These are phyloP conservation scores for Anarsia innoxiella DNA, from an alignment of 2,888 invertebrate genomes.

Conservation along the genomic window DNA sequence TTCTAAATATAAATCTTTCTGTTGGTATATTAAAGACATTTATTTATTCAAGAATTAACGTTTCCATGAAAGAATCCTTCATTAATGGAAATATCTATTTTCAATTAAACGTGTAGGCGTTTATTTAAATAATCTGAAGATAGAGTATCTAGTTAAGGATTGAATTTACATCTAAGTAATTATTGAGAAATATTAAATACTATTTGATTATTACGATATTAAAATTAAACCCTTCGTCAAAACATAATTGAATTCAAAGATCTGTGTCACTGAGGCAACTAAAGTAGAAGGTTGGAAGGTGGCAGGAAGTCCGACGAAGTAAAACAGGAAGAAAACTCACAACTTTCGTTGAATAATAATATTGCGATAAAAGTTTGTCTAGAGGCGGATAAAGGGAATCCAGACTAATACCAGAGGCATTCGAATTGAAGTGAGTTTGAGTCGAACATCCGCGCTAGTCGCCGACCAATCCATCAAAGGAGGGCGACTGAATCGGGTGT, in stretches of 20 bases:
- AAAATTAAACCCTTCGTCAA: not conserved
- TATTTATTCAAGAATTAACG: no score
- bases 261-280: conserved; percentile 36
- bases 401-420: conserved; percentile 59
- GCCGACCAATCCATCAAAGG: conserved; percentile 75
- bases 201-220: not conserved
- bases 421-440: conserved; percentile 60
- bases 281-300: conserved; percentile 9
- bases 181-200: no score
- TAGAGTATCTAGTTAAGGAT: no score
- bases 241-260: conserved; percentile 25
- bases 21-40: no score
- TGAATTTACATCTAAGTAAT: no score
- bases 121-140: no score
- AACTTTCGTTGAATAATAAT: conserved; percentile 70
- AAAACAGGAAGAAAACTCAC: conserved; percentile 60
- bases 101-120: no score
- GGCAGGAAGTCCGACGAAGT: conserved; percentile 39
- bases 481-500: conserved; percentile 66
- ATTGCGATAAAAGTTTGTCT: conserved; percentile 58
- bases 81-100: no score
- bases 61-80: no score
- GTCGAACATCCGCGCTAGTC: conserved; percentile 69
- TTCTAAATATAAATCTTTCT: no score
- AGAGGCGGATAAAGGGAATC: conserved; percentile 55